Conservation (phyloP, 2,797 vertebrate genomes). For the Choloepus didactylus region DNA sequence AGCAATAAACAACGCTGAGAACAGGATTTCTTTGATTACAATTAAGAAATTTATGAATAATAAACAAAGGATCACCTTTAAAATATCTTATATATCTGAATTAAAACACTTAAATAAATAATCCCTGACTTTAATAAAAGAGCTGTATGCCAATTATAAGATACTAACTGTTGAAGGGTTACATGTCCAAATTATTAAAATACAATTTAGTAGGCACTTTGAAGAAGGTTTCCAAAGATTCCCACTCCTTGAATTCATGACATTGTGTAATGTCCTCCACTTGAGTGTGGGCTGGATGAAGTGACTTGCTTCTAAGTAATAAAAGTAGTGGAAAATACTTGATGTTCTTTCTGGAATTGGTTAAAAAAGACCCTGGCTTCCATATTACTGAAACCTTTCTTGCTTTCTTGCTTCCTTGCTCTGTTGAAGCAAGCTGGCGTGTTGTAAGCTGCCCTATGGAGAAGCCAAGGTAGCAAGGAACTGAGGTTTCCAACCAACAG, state of each 20-base stretch:
- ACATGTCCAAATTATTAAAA: neutral
- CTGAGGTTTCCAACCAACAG: neutral
- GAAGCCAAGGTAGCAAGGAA: neutral
- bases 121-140: neutral
- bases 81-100: neutral
- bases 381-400: neutral
- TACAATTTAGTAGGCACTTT: neutral
- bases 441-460: neutral
- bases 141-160: neutral
- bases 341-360: neutral
- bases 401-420: neutral
- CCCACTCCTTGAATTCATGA: neutral
- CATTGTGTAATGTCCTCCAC: rapidly evolving
- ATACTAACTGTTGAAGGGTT: neutral
- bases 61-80: neutral
- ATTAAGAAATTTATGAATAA: neutral
- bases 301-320: neutral
- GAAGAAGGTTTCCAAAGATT: neutral
- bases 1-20: conserved; percentile 18
- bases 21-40: neutral
- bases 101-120: neutral
- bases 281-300: neutral
- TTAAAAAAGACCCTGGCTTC: neutral
- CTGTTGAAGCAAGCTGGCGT: neutral
- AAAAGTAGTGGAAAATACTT: neutral